Evolutionary conservation across 2,797 vertebrate species (phyloP), one percentile per base, ranked within the genome.

Genomic region (Sebastes diaconus): DNA sequence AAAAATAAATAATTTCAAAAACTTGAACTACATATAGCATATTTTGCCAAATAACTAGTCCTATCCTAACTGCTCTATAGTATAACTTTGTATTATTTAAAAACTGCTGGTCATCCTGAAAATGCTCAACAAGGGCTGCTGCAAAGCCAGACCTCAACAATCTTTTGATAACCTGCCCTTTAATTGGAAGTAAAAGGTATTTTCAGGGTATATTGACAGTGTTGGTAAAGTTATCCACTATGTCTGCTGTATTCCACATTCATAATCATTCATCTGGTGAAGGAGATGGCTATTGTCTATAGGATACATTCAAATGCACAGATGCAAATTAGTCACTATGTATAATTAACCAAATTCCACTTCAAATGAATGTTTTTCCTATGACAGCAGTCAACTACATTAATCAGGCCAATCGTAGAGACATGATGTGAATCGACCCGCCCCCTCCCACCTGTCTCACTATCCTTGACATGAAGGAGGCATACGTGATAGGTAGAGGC

Each of bases 291-390:
- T 79, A 50, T 22, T 32, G 42, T 39, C 50, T 55, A 68, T 79
- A 24, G 30, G 36, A 30, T 12, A 46, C 57, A 39, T 4, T 39
- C 68, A 73, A 54, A 65, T 24, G 9, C 54, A 20, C 10, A 36
- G 42, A 50, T 69, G 27, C 39, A 59, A 55, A 70, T 77, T 12
- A 76, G 52, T 76, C 61, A 64, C 66, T 12, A 25, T 80, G 67
- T 42, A 59, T 73, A 80, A 77, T 70, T 84, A 80, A 78, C 63
- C 54, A 64, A 69, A 86, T 78, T 81, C 77, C 46, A 80, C n/a
- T 76, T 64, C 58, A 70, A 85, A 68, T 60, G 25, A 42, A 42
- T 42, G 52, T 25, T 55, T 65, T 54, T 73, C 68, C 68, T 34
- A 46, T 74, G 73, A 54, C 82, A 83, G 39, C 34, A 66, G 79